Base-by-base conservation (phyloP, 1,140 invertebrate genomes). In the Epicauta chinensis region DNA sequence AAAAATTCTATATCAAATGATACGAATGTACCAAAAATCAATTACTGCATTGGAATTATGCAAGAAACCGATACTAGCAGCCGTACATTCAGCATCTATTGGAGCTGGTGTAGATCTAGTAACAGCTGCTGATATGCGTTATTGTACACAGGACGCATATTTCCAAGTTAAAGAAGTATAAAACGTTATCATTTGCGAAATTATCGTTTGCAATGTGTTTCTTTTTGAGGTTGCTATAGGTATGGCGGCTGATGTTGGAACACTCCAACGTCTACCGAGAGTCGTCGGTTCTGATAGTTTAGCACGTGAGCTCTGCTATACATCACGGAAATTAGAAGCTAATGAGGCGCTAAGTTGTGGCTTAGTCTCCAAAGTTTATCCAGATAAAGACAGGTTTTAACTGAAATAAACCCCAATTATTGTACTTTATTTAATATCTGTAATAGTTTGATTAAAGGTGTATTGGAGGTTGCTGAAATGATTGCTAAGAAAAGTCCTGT, bases 401-500 rank as follows among this genome's bases (percentile, higher is more conserved):
- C 10, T 23, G 40, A 4, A 29, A 36, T 12, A 41, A 4, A 49
- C 2, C 14, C 38, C 11, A n/a, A 48, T 23, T 10, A 34, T 35
- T 16, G 3, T 12, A 10, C 9, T 39, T 39, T 49, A 23, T 14
- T 13, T 48, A 37, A 12, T 23, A n/a, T n/a, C n/a, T 58, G 72
- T 74, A 9, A 43, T 58, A 85, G 84, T 45, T 71, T 91, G 71
- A 62, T 97, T 7, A 72, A 78, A 30, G 79, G 76, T 46, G 86
- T 88, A 0, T 45, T 94, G 1, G 75, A 82, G 17, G 48, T 92
- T 45, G 95, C 93, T 16, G 77, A 79, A 61, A 58, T 73, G 34
- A 97, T 98, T 59, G 89, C 93, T 10, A 66, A 63, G n/a, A 93
- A 93, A 73, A 96, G 92, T 77, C 96, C 96, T 6, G 84, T 98